Evolutionary conservation across 2,888 invertebrate species (phyloP).

Genomic region (Drosophila hamatofila): DNA sequence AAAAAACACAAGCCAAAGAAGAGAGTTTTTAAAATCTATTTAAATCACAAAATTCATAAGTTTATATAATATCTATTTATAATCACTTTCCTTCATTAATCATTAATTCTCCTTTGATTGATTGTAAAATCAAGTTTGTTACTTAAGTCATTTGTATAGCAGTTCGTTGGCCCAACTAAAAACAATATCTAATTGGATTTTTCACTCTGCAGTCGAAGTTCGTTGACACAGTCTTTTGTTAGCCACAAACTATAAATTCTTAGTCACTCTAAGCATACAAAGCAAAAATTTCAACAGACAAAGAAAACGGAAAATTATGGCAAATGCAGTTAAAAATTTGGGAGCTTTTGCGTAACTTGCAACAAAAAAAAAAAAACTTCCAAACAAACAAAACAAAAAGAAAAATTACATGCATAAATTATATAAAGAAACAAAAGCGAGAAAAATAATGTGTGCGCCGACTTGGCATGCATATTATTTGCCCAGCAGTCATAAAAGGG

Average conservation of each 20-base stretch:
- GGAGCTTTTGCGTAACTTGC: conserved; percentile 50
- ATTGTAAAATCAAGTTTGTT: conserved; percentile 26
- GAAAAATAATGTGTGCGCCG: conserved; percentile 41
- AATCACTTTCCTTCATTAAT: not conserved
- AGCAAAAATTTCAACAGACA: conserved; percentile 9
- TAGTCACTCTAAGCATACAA: conserved; percentile 2
- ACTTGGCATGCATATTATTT: conserved; percentile 47
- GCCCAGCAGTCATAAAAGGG: conserved; percentile 56
- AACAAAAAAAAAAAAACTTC: conserved; percentile 22
- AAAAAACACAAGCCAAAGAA: not conserved
- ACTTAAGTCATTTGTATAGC: conserved; percentile 20
- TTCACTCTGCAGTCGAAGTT: conserved; percentile 42
- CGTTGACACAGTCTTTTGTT: conserved; percentile 37
- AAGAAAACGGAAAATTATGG: conserved; percentile 14
- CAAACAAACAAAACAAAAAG: conserved; percentile 18
- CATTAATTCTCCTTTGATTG: conserved; percentile 14
- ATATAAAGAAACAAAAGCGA: conserved; percentile 14
- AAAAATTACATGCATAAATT: conserved; percentile 45
- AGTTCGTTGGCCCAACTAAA: conserved; percentile 28
- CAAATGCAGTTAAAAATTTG: conserved; percentile 15
- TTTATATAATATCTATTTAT: not conserved
- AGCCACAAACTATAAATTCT: conserved; percentile 2
- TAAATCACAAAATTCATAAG: not conserved
- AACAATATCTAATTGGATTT: conserved; percentile 19
- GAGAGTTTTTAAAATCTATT: not conserved